These are phyloP conservation scores for Eclectus roratus DNA, from an alignment of 2,113 vertebrate species.

Conservation along the genomic window DNA sequence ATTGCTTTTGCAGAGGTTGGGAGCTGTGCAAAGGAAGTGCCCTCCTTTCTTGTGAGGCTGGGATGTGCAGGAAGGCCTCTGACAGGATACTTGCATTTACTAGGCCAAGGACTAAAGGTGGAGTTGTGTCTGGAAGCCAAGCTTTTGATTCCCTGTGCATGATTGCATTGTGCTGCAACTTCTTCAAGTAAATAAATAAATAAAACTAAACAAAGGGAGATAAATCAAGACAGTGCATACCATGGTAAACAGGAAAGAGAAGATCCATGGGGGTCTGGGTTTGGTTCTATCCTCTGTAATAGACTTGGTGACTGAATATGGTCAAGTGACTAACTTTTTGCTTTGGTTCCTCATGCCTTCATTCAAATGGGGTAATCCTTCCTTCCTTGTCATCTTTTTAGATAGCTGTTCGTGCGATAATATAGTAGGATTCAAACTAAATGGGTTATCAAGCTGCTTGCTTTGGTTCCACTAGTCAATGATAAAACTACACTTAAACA, in stretches of 20 bases:
- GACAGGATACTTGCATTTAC: background rate
- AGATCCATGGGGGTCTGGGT: background rate
- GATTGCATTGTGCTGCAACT: background rate
- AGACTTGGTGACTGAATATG: rapidly evolving
- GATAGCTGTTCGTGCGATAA: background rate
- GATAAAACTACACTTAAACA: background rate
- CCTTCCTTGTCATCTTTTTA: background rate
- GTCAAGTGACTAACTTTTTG: background rate
- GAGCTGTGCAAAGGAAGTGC: background rate
- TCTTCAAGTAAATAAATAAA: background rate
- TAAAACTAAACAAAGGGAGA: background rate
- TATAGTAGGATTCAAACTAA: background rate
- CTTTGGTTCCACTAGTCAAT: background rate
- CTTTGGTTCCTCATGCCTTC: background rate
- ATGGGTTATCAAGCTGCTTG: background rate
- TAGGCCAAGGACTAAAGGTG: background rate
- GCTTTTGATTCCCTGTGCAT: background rate
- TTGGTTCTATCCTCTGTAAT: background rate
- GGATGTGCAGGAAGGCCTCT: background rate
- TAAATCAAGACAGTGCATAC: background rate
- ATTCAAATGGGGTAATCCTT: background rate
- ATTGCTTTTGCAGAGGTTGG: background rate
- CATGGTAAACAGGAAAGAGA: background rate
- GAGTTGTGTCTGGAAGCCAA: background rate
- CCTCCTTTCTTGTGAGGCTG: background rate